Evolutionary conservation across 2,888 invertebrate species (phyloP).

Genomic region (Synergus gifuensis): DNA sequence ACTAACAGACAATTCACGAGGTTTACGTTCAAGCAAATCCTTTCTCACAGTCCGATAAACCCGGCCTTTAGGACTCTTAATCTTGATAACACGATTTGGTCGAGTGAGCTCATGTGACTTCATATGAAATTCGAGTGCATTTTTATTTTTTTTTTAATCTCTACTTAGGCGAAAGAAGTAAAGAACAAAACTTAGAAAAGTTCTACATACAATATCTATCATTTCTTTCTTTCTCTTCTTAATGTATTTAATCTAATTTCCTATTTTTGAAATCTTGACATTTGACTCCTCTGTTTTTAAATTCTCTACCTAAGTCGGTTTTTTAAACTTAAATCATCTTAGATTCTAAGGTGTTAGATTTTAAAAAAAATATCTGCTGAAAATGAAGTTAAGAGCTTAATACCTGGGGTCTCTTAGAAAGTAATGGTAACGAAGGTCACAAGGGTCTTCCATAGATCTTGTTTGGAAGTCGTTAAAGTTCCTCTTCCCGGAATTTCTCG

Average conservation of each 20-base stretch:
- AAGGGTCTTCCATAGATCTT: conserved; percentile 73
- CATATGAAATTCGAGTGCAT: conserved; percentile 24
- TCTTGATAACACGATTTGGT: conserved; percentile 39
- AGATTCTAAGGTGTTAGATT: background rate
- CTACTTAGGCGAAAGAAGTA: background rate
- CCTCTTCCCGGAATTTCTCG: conserved; percentile 75
- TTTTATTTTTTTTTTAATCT: background rate
- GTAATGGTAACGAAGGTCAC: conserved; percentile 71
- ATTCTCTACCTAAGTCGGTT: too few relatives aligned
- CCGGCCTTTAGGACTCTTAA: conserved; percentile 8
- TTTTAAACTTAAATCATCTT: background rate
- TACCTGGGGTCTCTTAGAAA: conserved; percentile 50
- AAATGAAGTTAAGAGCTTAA: conserved; percentile 40
- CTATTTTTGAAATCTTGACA: background rate
- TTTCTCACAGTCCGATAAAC: conserved; percentile 32
- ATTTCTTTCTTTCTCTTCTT: too few relatives aligned
- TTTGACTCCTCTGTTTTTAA: background rate
- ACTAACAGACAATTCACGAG: conserved; percentile 33
- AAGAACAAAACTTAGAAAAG: background rate
- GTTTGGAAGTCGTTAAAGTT: conserved; percentile 76
- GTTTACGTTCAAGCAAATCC: conserved; percentile 35
- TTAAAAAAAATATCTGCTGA: background rate
- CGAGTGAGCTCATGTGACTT: conserved; percentile 33
- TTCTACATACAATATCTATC: too few relatives aligned
- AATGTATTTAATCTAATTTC: background rate